Percentiles rank a stretch among this genome's conserved stretches.
Conservation (phyloP, 2,888 invertebrate genomes). For the Drosophila rubida region DNA sequence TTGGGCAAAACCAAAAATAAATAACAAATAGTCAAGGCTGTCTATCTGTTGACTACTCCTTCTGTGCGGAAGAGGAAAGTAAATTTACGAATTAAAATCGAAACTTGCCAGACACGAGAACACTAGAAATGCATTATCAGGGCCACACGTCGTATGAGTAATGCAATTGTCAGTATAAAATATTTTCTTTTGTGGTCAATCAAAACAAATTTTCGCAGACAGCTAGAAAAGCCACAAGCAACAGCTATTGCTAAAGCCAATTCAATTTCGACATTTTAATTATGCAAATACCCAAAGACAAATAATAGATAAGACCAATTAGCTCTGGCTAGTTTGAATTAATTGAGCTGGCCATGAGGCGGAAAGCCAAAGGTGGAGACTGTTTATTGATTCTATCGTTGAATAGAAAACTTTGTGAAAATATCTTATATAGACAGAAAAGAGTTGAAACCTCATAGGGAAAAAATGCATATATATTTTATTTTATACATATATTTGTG, state of each 20-base stretch:
- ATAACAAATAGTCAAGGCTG: slow-evolving; percentile 7
- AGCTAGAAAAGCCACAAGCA: slow-evolving; percentile 13
- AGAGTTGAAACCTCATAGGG: no score
- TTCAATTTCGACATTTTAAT: slow-evolving; percentile 60
- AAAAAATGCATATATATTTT: no score
- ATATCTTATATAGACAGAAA: neutral
- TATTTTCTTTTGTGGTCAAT: slow-evolving; percentile 36
- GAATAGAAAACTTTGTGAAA: neutral
- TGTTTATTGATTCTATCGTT: slow-evolving; percentile 26
- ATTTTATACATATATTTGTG: no score
- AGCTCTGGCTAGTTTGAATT: slow-evolving; percentile 24
- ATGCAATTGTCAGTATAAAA: slow-evolving; percentile 38
- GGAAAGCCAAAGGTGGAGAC: neutral
- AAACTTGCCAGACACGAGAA: slow-evolving; percentile 8
- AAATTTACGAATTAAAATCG: slow-evolving; percentile 16
- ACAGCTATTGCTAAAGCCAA: slow-evolving; percentile 33
- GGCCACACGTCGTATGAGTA: slow-evolving; percentile 53
- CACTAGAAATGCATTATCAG: slow-evolving; percentile 33
- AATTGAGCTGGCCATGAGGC: slow-evolving; percentile 26
- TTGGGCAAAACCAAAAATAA: neutral
- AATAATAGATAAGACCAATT: slow-evolving; percentile 65
- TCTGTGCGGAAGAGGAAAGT: neutral
- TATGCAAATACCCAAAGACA: slow-evolving; percentile 64
- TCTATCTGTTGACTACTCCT: neutral
- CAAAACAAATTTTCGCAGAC: slow-evolving; percentile 16